Evolutionary conservation across 2,797 vertebrate species (phyloP).

Genomic region (Hippoglossus hippoglossus): DNA sequence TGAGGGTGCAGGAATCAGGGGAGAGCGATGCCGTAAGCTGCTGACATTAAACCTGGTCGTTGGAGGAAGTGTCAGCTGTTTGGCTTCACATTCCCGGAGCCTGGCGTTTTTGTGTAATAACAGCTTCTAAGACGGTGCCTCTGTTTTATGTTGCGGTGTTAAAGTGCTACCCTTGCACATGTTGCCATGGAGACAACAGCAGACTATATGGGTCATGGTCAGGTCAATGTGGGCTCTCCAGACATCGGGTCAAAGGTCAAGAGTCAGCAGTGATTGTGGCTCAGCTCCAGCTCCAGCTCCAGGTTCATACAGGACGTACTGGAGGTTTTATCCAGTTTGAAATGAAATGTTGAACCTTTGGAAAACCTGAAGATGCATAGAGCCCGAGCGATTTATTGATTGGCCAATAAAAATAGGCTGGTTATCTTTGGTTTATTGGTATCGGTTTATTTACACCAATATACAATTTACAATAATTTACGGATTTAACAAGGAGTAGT

Average conservation of each 20-base stretch:
- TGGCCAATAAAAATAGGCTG: too few species aligned
- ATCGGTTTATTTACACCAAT: too few species aligned
- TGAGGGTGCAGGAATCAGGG: constrained; percentile 30
- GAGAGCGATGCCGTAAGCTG: background rate
- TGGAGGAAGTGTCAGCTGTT: constrained; percentile 8
- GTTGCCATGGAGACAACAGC: constrained; percentile 10
- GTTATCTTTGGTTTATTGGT: too few species aligned
- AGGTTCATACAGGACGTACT: background rate
- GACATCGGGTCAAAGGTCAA: constrained; percentile 30
- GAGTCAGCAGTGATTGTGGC: constrained; percentile 1
- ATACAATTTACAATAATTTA: too few species aligned
- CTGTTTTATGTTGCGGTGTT: background rate
- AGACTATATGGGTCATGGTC: constrained; percentile 7
- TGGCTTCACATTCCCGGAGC: background rate
- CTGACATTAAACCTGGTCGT: constrained; percentile 16
- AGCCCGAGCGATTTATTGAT: too few species aligned
- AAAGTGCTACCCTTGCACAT: constrained; percentile 5
- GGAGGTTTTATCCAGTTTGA: background rate
- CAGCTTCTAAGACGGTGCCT: background rate
- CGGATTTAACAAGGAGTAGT: too few species aligned
- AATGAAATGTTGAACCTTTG: background rate
- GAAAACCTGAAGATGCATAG: too few species aligned
- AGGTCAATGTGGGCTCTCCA: constrained; percentile 24
- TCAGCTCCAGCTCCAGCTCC: background rate
- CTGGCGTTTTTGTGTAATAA: background rate